These are phyloP conservation scores for Rotaria magnacalcarata DNA, from an alignment of 2,888 invertebrate genomes.

Conservation along the genomic window DNA sequence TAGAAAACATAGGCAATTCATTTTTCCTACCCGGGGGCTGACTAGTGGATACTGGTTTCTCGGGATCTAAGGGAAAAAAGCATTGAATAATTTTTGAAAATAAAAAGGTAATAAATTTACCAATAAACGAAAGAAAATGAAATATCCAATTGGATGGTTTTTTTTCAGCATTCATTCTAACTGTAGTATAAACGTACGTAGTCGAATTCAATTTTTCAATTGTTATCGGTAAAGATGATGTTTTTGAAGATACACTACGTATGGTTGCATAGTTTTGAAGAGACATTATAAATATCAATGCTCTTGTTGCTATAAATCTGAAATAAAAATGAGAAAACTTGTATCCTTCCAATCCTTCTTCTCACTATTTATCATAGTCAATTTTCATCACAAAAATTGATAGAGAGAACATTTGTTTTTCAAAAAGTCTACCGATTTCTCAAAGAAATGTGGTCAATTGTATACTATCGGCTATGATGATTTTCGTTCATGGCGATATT, in stretches of 20 bases:
- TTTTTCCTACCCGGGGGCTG: background rate
- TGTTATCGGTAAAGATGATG: background rate
- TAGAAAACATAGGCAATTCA: background rate
- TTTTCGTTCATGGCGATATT: too few species aligned
- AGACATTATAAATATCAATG: background rate
- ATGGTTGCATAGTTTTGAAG: background rate
- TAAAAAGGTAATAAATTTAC: background rate
- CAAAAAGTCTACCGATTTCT: too few species aligned
- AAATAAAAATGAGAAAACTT: background rate
- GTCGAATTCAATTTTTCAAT: background rate
- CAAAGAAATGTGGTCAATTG: too few species aligned
- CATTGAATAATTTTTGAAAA: background rate
- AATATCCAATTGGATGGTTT: background rate
- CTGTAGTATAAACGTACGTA: background rate
- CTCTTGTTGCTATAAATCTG: constrained; percentile 15
- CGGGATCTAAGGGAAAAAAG: background rate
- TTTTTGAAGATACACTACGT: background rate
- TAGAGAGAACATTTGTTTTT: too few species aligned
- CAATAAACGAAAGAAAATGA: background rate
- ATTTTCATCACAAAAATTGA: too few species aligned
- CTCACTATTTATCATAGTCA: too few species aligned
- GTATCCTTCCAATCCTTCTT: too few species aligned
- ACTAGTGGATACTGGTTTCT: background rate
- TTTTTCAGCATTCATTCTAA: background rate
- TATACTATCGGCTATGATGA: too few species aligned